Percentiles rank a stretch among this genome's conserved stretches.
phyloP scores from a whole-genome alignment of 2,888 invertebrate species.

The Meteorus colon region DNA sequence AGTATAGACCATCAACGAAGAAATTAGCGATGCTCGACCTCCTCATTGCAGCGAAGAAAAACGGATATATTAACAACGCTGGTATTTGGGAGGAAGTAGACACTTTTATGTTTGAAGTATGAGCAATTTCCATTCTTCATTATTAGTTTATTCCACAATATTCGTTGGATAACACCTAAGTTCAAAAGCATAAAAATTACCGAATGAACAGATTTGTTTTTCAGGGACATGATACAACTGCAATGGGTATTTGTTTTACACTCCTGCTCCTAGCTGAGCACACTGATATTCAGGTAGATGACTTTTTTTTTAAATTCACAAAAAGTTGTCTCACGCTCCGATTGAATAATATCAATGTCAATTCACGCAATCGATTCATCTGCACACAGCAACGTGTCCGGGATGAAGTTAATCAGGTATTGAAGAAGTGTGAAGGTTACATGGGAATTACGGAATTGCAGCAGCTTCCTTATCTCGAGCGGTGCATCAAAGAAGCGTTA shows the following conservation, averaged over 20 bases:
- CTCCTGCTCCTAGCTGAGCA: conserved; percentile 51
- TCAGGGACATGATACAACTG: conserved; percentile 53
- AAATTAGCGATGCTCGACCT: conserved; percentile 52
- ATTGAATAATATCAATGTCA: not conserved
- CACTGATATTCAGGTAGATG: conserved; percentile 46
- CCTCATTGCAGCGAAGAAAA: conserved; percentile 45
- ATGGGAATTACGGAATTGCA: conserved; percentile 76
- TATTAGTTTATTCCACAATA: not conserved
- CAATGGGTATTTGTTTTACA: conserved; percentile 46
- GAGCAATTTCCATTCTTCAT: not conserved
- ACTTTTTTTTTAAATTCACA: not conserved
- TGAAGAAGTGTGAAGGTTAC: conserved; percentile 74
- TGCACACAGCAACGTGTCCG: conserved; percentile 46
- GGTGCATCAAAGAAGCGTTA: conserved; percentile 81
- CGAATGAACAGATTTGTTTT: not conserved
- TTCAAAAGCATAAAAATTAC: not conserved
- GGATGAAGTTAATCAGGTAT: conserved; percentile 67
- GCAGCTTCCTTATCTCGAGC: conserved; percentile 80
- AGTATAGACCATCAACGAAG: conserved; percentile 35
- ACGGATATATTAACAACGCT: conserved; percentile 44
- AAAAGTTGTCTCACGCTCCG: not conserved
- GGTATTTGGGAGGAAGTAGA: conserved; percentile 52
- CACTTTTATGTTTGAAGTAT: conserved; percentile 52
- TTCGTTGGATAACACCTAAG: not conserved
- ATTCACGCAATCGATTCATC: not conserved